A percentile compares a stretch with the other conserved stretches of the same genome.
Evolutionary conservation across 2,797 vertebrate genomes (phyloP).

Genomic region (Pyrocephalus nanus): DNA sequence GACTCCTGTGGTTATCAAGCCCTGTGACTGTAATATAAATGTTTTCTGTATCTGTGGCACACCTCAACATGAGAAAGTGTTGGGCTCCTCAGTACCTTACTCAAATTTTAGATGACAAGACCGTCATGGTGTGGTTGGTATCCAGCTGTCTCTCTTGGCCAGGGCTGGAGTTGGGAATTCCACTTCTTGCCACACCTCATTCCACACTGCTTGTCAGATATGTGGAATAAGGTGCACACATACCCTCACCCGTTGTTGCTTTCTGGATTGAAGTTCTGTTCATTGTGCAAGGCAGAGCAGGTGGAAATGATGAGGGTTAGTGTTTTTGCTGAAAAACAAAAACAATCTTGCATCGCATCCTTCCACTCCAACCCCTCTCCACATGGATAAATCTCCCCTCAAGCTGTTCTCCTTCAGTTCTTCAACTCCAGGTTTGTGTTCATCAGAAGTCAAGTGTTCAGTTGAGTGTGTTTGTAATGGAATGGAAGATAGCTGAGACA

Average conservation of each 20-base stretch:
- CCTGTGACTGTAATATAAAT: not conserved
- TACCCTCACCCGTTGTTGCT: not conserved
- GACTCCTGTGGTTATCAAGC: not conserved
- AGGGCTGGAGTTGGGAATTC: not conserved
- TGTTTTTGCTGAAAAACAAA: not conserved
- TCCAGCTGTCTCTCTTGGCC: not conserved
- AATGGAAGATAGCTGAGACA: not conserved
- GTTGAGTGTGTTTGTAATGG: not conserved
- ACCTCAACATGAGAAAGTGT: not conserved
- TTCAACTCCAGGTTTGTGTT: not conserved
- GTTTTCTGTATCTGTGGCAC: not conserved
- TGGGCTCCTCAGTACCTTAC: not conserved
- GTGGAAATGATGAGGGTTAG: not conserved
- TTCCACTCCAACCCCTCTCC: not conserved
- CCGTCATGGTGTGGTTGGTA: not conserved
- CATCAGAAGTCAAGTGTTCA: not conserved
- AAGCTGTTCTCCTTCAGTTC: not conserved
- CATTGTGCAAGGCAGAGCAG: fast-evolving
- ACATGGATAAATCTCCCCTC: not conserved
- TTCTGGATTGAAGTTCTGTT: not conserved
- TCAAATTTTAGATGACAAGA: not conserved
- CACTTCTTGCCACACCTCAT: slow-evolving; percentile 5
- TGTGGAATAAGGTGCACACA: not conserved
- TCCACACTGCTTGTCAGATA: not conserved
- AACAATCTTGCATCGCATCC: not conserved